Percentiles rank a stretch among this genome's conserved stretches.
These are phyloP conservation scores for Trissolcus brochymenae DNA, from an alignment of 2,888 invertebrate genomes.

Conservation along the genomic window DNA sequence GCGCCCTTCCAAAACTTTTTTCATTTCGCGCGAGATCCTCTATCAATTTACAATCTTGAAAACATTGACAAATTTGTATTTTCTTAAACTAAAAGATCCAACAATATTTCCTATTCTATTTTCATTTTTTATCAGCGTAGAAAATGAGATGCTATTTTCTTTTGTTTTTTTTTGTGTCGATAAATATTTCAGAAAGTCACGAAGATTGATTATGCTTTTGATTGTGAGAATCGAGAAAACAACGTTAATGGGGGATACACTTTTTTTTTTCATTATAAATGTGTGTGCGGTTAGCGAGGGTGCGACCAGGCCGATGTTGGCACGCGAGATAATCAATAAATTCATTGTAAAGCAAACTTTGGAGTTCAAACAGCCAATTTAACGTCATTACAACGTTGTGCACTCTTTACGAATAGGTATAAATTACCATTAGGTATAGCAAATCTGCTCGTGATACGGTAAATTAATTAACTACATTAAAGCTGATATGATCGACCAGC, in stretches of 20 bases:
- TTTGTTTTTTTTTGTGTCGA: too few species aligned
- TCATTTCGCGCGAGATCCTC: conserved; percentile 6
- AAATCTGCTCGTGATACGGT: conserved; percentile 29
- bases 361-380: conserved; percentile 52
- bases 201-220: too few species aligned
- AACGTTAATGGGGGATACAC: conserved; percentile 1
- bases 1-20: conserved; percentile 24
- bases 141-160: too few species aligned
- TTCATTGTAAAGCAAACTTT: conserved; percentile 56
- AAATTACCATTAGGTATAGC: conserved; percentile 40
- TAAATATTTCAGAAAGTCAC: too few species aligned
- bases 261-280: conserved; percentile 33
- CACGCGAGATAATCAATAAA: conserved; percentile 55
- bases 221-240: background rate
- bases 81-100: background rate
- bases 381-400: conserved; percentile 48
- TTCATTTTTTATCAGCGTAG: conserved; percentile 2
- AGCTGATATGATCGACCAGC: conserved; percentile 10
- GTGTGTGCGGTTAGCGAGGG: conserved; percentile 42
- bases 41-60: background rate
- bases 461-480: conserved; percentile 40
- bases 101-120: background rate
- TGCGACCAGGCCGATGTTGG: conserved; percentile 41
- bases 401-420: conserved; percentile 42
- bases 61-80: conserved; percentile 2